These are phyloP conservation scores for Lordiphosa collinella DNA, from an alignment of 1,140 invertebrate genomes.

Conservation along the genomic window DNA sequence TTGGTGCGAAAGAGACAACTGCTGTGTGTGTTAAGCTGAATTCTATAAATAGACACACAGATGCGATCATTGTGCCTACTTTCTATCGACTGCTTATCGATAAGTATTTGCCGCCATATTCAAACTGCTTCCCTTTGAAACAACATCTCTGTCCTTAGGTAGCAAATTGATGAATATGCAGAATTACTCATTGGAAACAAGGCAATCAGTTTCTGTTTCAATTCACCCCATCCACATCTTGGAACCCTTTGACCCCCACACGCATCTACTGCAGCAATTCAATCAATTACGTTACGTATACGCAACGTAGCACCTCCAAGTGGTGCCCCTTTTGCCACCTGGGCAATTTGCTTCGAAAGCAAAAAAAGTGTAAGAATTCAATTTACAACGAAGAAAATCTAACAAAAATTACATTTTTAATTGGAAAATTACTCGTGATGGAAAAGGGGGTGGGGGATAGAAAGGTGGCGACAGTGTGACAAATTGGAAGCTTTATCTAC, in stretches of 20 bases:
- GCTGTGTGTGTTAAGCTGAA: not conserved
- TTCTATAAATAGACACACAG: too few relatives aligned
- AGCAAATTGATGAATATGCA: constrained; percentile 2
- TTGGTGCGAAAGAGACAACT: not conserved
- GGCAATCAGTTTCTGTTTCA: not conserved
- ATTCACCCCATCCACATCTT: not conserved
- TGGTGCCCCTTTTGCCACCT: constrained; percentile 21
- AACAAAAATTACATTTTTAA: constrained; percentile 64
- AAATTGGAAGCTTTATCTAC: constrained; percentile 24
- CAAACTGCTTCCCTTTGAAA: not conserved
- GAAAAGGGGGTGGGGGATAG: not conserved
- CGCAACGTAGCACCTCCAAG: constrained; percentile 23
- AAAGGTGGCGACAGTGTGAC: not conserved
- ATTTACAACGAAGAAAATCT: constrained; percentile 46
- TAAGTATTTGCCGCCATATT: not conserved
- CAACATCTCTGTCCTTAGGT: not conserved
- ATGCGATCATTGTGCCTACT: too few relatives aligned
- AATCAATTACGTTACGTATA: constrained; percentile 59
- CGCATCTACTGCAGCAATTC: constrained; percentile 32
- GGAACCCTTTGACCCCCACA: not conserved
- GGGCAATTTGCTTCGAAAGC: constrained; percentile 33
- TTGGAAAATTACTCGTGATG: constrained; percentile 54
- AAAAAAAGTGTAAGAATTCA: constrained; percentile 61
- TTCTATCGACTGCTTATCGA: not conserved
- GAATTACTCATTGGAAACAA: constrained; percentile 1